Conservation (phyloP, 2,888 invertebrate genomes). For the Coremacera marginata region DNA sequence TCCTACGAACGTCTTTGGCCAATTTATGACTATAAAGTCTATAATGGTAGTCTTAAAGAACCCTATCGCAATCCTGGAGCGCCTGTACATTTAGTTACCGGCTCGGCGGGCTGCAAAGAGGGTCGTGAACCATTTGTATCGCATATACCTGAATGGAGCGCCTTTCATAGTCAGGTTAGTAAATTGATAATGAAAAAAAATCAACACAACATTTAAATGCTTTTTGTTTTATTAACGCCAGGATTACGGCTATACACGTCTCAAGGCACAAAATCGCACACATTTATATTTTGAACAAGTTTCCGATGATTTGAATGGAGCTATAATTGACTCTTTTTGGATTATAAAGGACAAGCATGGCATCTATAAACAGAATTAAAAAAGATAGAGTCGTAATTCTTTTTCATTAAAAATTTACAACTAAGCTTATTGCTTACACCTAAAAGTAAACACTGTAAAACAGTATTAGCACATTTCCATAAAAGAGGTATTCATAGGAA, state of each 20-base stretch:
- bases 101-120: constrained; percentile 92
- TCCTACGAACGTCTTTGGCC: constrained; percentile 97
- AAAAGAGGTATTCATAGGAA: no score
- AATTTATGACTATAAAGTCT: constrained; percentile 84
- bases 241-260: constrained; percentile 94
- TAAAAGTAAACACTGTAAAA: no score
- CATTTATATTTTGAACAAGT: constrained; percentile 93
- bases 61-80: constrained; percentile 78
- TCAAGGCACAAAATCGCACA: constrained; percentile 83
- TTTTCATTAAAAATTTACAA: background rate
- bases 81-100: constrained; percentile 92
- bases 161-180: constrained; percentile 77
- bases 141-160: constrained; percentile 80
- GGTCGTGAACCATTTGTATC: constrained; percentile 80
- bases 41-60: constrained; percentile 72
- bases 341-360: constrained; percentile 73
- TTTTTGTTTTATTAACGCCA: constrained; percentile 38
- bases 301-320: constrained; percentile 78
- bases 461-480: no score
- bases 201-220: background rate
- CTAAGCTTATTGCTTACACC: no score
- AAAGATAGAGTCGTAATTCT: background rate
- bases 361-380: constrained; percentile 50
- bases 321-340: constrained; percentile 79
- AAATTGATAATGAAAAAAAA: background rate